Conservation (phyloP, 2,888 invertebrate genomes). For the Cryptocephalus primarius region DNA sequence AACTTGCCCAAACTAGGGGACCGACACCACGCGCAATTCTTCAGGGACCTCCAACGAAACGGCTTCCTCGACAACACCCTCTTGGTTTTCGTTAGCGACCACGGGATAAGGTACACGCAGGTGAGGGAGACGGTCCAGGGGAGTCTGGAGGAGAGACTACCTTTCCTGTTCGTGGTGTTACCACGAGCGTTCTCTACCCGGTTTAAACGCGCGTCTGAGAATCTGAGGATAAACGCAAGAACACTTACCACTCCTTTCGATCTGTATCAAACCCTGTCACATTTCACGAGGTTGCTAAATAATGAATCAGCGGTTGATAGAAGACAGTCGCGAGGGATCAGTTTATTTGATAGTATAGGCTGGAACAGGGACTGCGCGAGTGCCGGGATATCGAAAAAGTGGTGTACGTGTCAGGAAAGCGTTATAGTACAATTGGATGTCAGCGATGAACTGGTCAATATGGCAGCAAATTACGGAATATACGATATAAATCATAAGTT, state of each 20-base stretch:
- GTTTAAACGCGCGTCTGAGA: constrained; percentile 44
- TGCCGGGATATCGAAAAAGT: constrained; percentile 55
- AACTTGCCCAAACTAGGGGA: constrained; percentile 61
- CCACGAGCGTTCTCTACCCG: constrained; percentile 49
- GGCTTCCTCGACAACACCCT: constrained; percentile 54
- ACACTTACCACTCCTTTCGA: constrained; percentile 67
- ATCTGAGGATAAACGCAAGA: constrained; percentile 47
- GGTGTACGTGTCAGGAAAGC: constrained; percentile 62
- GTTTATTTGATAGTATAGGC: constrained; percentile 46
- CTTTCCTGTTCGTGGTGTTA: constrained; percentile 58
- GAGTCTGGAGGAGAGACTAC: constrained; percentile 69
- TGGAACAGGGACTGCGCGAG: constrained; percentile 56
- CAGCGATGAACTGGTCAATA: constrained; percentile 35
- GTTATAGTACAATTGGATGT: constrained; percentile 39
- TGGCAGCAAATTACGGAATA: constrained; percentile 37
- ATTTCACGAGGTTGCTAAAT: constrained; percentile 46
- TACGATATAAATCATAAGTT: constrained; percentile 8
- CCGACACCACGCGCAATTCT: constrained; percentile 46
- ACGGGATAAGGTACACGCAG: constrained; percentile 66
- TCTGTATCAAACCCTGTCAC: constrained; percentile 58
- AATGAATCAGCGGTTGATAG: too few species aligned
- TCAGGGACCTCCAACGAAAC: constrained; percentile 47
- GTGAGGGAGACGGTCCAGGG: constrained; percentile 57
- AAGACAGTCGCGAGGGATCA: background rate
- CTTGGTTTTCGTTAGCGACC: constrained; percentile 66